Evolutionary conservation across 2,113 vertebrate genomes (phyloP), one percentile per base, ranked within the genome.

Genomic region (Phocoena phocoena): DNA sequence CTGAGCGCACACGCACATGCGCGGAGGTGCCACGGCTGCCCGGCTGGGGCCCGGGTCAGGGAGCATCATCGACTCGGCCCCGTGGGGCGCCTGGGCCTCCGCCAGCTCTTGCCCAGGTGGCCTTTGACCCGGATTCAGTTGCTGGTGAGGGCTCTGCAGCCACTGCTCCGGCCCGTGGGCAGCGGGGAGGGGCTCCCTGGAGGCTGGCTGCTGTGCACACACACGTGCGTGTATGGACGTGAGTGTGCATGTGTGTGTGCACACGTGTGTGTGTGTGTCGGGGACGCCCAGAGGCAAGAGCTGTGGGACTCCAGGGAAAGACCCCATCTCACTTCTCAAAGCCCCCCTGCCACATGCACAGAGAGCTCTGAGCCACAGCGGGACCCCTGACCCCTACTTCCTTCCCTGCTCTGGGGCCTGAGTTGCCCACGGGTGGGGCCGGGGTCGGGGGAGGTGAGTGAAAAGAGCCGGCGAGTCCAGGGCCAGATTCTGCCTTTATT

Each of bases 1-100:
- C 13, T 15, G 53, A 17, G 4, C 0, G 0, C 53, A 26, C 23
- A 26, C 23, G 12, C 79, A 38, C 8, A 0, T 8, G 21, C 0
- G 1, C 23, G n/a, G 50, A 55, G 33, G 50, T 6, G n/a, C 23
- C 21, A 7, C 77, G 13, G 53, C 53, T 33, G 65, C 53, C 23
- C 0, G n/a, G 21, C 77, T 9, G 53, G 23, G 13, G 8, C n/a
- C 77, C 14, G 53, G n/a, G 77, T 36, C 33, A 25, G 21, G 55
- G 7, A 1, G 53, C 2, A 1, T 9, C 21, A 15, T 0, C 23
- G 2, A 58, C 53, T 6, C 14, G 36, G 77, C 53, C n/a, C n/a
- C 13, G 0, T 17, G 4, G 23, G n/a, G 2, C 4, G 14, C 79
- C 31, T 10, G n/a, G 53, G 23, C 53, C 14, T 60, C n/a, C 1